Evolutionary conservation across 1,140 invertebrate genomes (phyloP), one percentile per base, ranked within the genome.

Genomic region (Lasioglossum baleicum): DNA sequence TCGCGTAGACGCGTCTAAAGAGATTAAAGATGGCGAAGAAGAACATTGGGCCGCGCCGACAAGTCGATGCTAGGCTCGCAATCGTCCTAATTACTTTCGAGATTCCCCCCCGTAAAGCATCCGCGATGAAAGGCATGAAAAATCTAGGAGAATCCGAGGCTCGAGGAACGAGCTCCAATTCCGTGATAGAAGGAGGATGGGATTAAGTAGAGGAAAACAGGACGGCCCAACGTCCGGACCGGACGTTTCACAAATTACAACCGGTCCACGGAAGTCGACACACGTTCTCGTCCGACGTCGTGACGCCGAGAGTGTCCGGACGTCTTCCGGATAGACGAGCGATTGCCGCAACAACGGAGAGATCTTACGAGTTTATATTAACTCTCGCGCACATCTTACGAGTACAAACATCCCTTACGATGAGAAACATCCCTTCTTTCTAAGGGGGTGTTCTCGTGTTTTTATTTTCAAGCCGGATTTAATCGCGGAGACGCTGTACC

Each of bases 211-310:
- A 40, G 31, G 26, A n/a, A 64, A 26, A 31, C 17, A 60, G 53
- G 61, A 42, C 51, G 42, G 31, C 13, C 56, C 20, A n/a, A n/a
- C 11, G 17, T 10, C 4, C 13, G 6, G 26, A 53, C 20, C 20
- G 56, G 26, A 76, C 56, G 40, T 60, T 60, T 22, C 10, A 44
- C 35, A 42, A 76, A 68, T 76, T 76, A 61, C 65, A 15, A 26
- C 64, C 20, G 31, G 26, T 31, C 15, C 22, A 22, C 3, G 15
- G 42, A 73, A 74, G 61, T 67, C 65, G 65, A n/a, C 65, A 44
- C 65, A 35, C 65, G 65, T 35, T 22, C 42, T 22, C 15, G 51
- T 1, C 11, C 20, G 40, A 35, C 40, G 6, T 15, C 65, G 65
- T n/a, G 65, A 48, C 40, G 44, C 20, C 65, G 20, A 22, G n/a